These are phyloP conservation scores for Drosophila neutralis DNA, from an alignment of 2,888 invertebrate species.

Conservation along the genomic window DNA sequence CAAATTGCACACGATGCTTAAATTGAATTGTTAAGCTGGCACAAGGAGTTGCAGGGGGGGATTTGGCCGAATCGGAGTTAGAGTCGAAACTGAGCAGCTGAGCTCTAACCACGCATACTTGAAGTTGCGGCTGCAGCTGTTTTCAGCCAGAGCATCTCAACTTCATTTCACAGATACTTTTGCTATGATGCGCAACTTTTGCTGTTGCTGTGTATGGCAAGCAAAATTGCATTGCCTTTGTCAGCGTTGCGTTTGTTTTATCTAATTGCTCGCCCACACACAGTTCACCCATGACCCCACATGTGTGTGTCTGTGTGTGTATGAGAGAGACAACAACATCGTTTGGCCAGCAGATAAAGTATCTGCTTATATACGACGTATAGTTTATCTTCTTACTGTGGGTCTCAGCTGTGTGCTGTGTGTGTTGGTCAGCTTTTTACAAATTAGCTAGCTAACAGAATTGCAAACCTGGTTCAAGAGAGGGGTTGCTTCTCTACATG, in stretches of 20 bases:
- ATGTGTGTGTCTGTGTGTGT: background rate
- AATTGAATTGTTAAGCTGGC: slow-evolving; percentile 73
- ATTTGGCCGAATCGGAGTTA: background rate
- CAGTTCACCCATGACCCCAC: background rate
- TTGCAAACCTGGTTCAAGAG: slow-evolving; percentile 70
- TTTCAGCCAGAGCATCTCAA: slow-evolving; percentile 36
- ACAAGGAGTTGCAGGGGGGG: background rate
- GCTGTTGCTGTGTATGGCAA: slow-evolving; percentile 62
- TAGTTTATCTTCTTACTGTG: slow-evolving; percentile 74
- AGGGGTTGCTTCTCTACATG: slow-evolving; percentile 24
- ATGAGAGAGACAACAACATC: slow-evolving; percentile 13
- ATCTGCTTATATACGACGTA: slow-evolving; percentile 73
- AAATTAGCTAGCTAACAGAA: slow-evolving; percentile 79
- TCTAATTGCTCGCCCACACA: slow-evolving; percentile 66
- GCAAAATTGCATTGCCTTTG: slow-evolving; percentile 80
- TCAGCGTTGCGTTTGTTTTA: slow-evolving; percentile 80
- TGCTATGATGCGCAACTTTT: slow-evolving; percentile 71
- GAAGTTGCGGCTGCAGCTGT: slow-evolving; percentile 66
- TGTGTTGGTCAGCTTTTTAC: slow-evolving; percentile 81
- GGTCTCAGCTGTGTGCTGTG: slow-evolving; percentile 70
- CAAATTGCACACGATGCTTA: slow-evolving; percentile 80
- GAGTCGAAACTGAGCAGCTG: slow-evolving; percentile 11
- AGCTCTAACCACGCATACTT: slow-evolving; percentile 69
- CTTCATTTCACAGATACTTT: slow-evolving; percentile 76
- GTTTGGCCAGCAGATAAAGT: slow-evolving; percentile 69